phyloP scores from a whole-genome alignment of 2,888 invertebrate genomes.

The Tipula vernalis region DNA sequence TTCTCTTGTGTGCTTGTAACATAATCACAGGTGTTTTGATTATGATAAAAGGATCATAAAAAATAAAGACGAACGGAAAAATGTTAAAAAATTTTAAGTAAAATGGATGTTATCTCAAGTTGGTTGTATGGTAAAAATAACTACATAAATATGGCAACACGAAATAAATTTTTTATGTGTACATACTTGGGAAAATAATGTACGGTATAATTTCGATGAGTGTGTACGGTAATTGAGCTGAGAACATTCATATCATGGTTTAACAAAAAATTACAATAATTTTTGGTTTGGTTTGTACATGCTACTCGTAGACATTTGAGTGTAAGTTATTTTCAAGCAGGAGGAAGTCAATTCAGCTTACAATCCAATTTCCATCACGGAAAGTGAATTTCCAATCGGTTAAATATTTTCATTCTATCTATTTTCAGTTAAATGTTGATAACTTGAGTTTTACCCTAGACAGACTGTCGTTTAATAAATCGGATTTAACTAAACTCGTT shows the following conservation, averaged over 20 bases:
- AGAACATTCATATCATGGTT: not conserved
- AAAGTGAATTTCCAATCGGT: no score
- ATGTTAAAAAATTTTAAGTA: not conserved
- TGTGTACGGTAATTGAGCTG: not conserved
- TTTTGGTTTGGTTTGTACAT: no score
- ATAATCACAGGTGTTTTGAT: conserved; percentile 4
- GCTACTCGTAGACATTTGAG: no score
- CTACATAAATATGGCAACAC: not conserved
- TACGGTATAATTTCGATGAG: not conserved
- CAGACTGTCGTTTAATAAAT: no score
- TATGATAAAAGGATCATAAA: not conserved
- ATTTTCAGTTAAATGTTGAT: no score
- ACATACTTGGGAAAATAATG: not conserved
- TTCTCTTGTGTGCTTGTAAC: not conserved
- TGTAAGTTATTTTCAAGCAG: no score
- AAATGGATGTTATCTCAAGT: conserved; percentile 4
- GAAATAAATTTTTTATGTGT: not conserved
- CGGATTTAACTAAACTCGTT: no score
- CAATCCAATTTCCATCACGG: no score
- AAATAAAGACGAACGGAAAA: not conserved
- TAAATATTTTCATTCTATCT: no score
- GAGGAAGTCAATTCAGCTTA: no score
- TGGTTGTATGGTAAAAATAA: not conserved
- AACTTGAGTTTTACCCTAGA: no score
- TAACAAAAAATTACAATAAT: not conserved